These are phyloP conservation scores for Phrynosoma blainvillii DNA, from an alignment of 2,113 vertebrate genomes.

Conservation along the genomic window DNA sequence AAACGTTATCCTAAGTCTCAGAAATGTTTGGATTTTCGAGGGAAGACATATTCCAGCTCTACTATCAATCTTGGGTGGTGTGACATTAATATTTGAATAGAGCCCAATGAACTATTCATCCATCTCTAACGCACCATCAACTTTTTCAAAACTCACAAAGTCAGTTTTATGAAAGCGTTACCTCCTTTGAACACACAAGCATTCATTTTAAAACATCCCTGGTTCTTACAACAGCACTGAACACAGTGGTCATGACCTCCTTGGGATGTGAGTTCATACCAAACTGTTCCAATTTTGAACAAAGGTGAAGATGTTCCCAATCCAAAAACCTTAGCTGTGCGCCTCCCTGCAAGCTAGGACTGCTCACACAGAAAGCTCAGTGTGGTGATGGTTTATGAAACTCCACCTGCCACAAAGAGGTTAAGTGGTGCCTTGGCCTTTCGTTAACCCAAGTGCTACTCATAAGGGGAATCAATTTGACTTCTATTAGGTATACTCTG, in stretches of 20 bases:
- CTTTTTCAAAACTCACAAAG: background rate
- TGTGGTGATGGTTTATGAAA: accelerated
- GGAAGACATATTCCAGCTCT: too few relatives aligned
- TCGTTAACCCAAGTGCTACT: conserved; percentile 6
- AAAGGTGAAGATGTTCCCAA: background rate
- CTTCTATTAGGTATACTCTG: background rate
- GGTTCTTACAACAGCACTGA: background rate
- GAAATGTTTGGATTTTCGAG: too few relatives aligned
- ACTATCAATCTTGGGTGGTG: too few relatives aligned
- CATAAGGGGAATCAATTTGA: background rate
- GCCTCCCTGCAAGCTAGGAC: background rate
- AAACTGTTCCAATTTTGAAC: background rate
- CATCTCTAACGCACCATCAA: too few relatives aligned
- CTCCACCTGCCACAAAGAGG: background rate
- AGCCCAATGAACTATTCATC: too few relatives aligned
- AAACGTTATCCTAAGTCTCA: too few relatives aligned
- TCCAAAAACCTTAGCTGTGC: background rate
- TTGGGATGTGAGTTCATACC: background rate
- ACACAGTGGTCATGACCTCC: too few relatives aligned
- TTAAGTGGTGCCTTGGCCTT: conserved; percentile 17
- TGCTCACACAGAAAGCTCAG: background rate
- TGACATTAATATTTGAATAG: too few relatives aligned
- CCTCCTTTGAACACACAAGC: background rate
- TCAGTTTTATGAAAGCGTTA: too few relatives aligned
- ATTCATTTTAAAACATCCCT: background rate